Evolutionary conservation across 2,113 vertebrate genomes (phyloP), one percentile per base, ranked within the genome.

Genomic region (Nyctibius bracteatus): DNA sequence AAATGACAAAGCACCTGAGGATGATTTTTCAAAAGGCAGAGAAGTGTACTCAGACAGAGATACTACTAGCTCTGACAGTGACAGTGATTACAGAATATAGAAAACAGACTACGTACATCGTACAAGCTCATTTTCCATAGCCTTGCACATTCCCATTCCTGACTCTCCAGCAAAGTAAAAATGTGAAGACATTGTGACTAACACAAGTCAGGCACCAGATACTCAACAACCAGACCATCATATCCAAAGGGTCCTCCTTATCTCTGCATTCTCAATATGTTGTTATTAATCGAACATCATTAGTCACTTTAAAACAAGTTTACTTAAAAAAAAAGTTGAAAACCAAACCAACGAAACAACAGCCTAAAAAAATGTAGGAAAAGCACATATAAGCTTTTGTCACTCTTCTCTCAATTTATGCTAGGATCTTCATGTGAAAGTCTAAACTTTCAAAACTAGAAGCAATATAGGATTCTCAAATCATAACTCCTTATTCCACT

Each of bases 341-440:
- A 8, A 30, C 30, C 9, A 25, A 37, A 49, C 22, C 9, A 44
- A 6, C 5, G 23, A 20, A 57, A 37, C 5, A 67, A 16, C 2
- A 25, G 59, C 18, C 4, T n/a, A 16, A 52, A 63, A 63, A 37
- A 19, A 37, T 21, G 8, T 14, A 37, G 12, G 31, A 41, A 54
- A 58, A 52, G 41, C 18, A 24, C 21, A 37, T 8, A 2, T 41
- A 51, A 58, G 52, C 8, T 57, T 54, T 27, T 13, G 6, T 35
- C 33, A 58, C 7, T 51, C 12, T 65, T 74, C 10, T 58, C 8
- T 35, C 19, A 30, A 6, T 33, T 70, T 86, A 9, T 52, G 10
- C 7, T 33, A 35, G 14, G 14, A 31, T 1, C 3, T 84, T 80
- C 21, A 52, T 0, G 0, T n/a, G n/a, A n/a, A n/a, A n/a, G n/a